Conservation (phyloP, 1,140 invertebrate species). For the Bombyx mori region DNA sequence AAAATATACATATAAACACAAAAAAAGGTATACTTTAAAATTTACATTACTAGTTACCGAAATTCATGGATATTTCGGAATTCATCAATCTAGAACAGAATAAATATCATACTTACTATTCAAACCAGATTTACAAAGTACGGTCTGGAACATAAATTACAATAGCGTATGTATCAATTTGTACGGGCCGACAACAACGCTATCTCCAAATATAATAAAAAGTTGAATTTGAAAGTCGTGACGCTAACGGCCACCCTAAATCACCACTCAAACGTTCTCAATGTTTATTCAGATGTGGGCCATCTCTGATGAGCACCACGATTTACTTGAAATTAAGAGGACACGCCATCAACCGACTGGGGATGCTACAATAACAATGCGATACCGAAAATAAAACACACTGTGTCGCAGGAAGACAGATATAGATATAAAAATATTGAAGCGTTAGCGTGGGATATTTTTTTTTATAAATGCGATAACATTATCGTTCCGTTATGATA, state of each 20-base stretch:
- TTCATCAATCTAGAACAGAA: not conserved
- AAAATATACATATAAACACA: too few species aligned
- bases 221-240: slow-evolving; percentile 10
- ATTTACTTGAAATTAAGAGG: slow-evolving; percentile 68
- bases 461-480: slow-evolving; percentile 6
- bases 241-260: slow-evolving; percentile 27
- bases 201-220: not conserved
- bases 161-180: not conserved
- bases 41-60: too few species aligned
- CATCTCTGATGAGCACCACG: slow-evolving; percentile 53
- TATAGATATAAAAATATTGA: slow-evolving; percentile 19
- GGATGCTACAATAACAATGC: slow-evolving; percentile 62
- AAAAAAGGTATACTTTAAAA: too few species aligned
- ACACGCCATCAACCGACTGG: slow-evolving; percentile 36
- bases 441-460: slow-evolving; percentile 23
- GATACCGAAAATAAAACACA: slow-evolving; percentile 48
- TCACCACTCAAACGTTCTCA: slow-evolving; percentile 15
- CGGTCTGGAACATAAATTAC: not conserved
- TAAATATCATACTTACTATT: not conserved
- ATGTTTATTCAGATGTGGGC: slow-evolving; percentile 65
- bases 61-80: not conserved
- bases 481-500: too few species aligned
- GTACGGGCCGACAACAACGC: not conserved
- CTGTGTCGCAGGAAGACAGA: slow-evolving; percentile 54
- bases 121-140: not conserved